Evolutionary conservation across 1,140 invertebrate genomes (phyloP).

Genomic region (Nasonia giraulti): DNA sequence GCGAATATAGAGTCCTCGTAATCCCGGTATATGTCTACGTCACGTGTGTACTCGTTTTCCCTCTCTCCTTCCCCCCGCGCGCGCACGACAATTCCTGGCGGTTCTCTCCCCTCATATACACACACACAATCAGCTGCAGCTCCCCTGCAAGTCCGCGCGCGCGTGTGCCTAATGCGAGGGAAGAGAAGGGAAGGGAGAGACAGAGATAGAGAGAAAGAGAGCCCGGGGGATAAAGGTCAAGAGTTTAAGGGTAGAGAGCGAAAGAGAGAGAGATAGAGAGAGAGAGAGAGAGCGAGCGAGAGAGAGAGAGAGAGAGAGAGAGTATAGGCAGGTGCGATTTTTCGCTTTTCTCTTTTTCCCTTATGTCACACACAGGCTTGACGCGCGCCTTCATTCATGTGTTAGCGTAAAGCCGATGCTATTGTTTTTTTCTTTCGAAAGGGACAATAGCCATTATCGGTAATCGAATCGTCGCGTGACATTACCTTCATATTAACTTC

Average conservation of each 20-base stretch:
- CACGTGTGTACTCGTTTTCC: too few relatives aligned
- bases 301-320: neutral
- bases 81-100: neutral
- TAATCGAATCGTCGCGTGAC: constrained; percentile 32
- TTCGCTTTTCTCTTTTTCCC: neutral
- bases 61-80: neutral
- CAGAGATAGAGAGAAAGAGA: constrained; percentile 41
- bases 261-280: constrained; percentile 22
- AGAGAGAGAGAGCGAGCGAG: constrained; percentile 29
- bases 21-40: too few relatives aligned
- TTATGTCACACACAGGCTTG: neutral
- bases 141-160: neutral
- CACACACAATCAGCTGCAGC: neutral
- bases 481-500: neutral
- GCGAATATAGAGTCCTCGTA: too few relatives aligned
- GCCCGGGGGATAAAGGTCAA: constrained; percentile 53
- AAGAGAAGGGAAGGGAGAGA: neutral
- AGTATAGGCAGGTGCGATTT: neutral
- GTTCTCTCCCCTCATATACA: neutral
- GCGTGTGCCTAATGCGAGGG: neutral
- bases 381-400: neutral
- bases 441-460: constrained; percentile 29
- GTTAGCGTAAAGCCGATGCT: neutral
- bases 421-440: constrained; percentile 1
- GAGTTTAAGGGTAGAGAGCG: constrained; percentile 54